phyloP scores from a whole-genome alignment of 2,888 invertebrate genomes.

The Sturmia bella region DNA sequence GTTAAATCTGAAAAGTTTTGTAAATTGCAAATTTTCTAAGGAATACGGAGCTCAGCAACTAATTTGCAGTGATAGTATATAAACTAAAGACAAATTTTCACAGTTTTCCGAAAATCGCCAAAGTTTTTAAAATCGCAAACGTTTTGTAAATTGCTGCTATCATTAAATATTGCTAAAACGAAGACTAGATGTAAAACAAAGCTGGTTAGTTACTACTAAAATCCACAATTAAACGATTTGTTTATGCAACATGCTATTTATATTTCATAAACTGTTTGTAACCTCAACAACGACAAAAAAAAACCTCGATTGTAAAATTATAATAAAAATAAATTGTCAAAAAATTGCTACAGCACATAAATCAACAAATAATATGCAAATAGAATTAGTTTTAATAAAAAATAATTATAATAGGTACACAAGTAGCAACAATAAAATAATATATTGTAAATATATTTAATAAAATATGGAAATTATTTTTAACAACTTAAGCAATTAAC shows the following conservation, averaged over 20 bases:
- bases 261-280: not conserved
- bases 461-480: slow-evolving; percentile 46
- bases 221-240: not conserved
- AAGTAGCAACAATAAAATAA: slow-evolving; percentile 37
- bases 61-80: no score
- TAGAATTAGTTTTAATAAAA: slow-evolving; percentile 69
- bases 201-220: no score
- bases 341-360: slow-evolving; percentile 69
- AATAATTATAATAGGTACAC: slow-evolving; percentile 48
- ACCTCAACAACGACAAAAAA: slow-evolving; percentile 17
- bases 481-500: slow-evolving; percentile 49
- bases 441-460: slow-evolving; percentile 19
- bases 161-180: no score
- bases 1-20: no score
- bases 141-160: no score
- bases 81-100: no score
- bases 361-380: slow-evolving; percentile 70
- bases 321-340: slow-evolving; percentile 69
- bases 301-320: slow-evolving; percentile 66
- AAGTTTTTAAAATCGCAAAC: no score
- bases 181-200: no score
- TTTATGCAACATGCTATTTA: not conserved
- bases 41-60: no score
- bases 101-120: no score
- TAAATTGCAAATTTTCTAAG: no score